phyloP scores from a whole-genome alignment of 2,797 vertebrate genomes.

The Sebastes goodei region DNA sequence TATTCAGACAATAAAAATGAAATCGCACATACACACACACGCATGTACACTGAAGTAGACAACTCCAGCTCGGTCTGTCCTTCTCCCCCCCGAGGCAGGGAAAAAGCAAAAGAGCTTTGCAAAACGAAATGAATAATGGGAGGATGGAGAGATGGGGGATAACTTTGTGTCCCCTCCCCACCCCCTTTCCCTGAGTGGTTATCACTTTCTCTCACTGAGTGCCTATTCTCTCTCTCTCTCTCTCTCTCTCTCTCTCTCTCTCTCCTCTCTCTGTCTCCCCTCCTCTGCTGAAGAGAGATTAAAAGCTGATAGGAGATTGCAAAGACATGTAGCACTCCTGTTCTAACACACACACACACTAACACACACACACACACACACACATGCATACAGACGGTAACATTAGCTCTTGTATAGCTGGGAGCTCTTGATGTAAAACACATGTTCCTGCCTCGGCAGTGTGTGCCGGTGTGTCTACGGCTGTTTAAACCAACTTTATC shows the following conservation, averaged over 20 bases:
- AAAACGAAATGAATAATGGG: constrained; percentile 68
- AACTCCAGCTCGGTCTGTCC: constrained; percentile 28
- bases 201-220: constrained; percentile 63
- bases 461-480: constrained; percentile 72
- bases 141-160: constrained; percentile 57
- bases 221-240: constrained; percentile 13
- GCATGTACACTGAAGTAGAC: constrained; percentile 23
- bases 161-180: constrained; percentile 18
- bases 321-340: constrained; percentile 78
- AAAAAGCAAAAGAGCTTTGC: constrained; percentile 48
- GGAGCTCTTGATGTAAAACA: constrained; percentile 81
- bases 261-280: neutral
- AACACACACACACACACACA: constrained; percentile 33
- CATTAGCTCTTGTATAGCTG: constrained; percentile 78
- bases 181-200: constrained; percentile 41
- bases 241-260: neutral
- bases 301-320: constrained; percentile 79
- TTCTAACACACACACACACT: constrained; percentile 42
- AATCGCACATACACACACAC: constrained; percentile 22
- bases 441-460: constrained; percentile 74
- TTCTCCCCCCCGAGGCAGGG: constrained; percentile 46
- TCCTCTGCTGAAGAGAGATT: constrained; percentile 69
- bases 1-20: constrained; percentile 60
- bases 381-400: constrained; percentile 59
- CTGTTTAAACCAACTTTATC: constrained; percentile 83